Conservation (phyloP, 2,113 vertebrate species). For the Neotragus moschatus region DNA sequence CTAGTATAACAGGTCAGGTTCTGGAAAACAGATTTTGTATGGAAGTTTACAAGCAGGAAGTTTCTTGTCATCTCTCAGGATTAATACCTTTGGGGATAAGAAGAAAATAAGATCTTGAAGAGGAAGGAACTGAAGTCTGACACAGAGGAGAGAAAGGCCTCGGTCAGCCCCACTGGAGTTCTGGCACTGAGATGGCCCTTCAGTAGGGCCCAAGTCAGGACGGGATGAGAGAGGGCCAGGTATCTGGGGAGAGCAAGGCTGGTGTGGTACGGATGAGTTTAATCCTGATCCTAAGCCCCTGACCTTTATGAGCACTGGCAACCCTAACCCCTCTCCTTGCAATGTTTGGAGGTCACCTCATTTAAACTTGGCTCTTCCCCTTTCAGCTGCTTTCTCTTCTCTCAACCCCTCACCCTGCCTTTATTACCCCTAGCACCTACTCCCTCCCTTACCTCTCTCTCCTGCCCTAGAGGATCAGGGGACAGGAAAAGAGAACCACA, state of each 20-base stretch:
- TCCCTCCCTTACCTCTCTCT: neutral
- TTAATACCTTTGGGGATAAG: neutral
- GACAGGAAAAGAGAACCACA: neutral
- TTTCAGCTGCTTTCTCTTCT: neutral
- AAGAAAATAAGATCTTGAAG: neutral
- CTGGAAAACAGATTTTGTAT: neutral
- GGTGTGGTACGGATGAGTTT: neutral
- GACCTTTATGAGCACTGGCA: neutral
- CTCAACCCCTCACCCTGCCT: neutral
- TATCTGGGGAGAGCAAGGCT: neutral
- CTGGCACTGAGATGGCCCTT: neutral
- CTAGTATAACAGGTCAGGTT: neutral
- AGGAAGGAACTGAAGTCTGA: neutral
- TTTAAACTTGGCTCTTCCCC: neutral
- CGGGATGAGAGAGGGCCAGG: no score
- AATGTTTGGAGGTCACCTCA: neutral
- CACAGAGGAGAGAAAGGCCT: neutral
- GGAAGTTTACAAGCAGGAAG: neutral
- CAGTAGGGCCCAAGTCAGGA: neutral
- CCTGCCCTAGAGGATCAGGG: neutral
- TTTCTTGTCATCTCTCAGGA: neutral
- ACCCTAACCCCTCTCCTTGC: neutral
- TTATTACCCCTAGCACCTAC: neutral
- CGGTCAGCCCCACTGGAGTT: accelerated
- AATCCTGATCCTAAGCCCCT: neutral